phyloP scores from a whole-genome alignment of 1,140 invertebrate genomes.

The Dryas iulia region DNA sequence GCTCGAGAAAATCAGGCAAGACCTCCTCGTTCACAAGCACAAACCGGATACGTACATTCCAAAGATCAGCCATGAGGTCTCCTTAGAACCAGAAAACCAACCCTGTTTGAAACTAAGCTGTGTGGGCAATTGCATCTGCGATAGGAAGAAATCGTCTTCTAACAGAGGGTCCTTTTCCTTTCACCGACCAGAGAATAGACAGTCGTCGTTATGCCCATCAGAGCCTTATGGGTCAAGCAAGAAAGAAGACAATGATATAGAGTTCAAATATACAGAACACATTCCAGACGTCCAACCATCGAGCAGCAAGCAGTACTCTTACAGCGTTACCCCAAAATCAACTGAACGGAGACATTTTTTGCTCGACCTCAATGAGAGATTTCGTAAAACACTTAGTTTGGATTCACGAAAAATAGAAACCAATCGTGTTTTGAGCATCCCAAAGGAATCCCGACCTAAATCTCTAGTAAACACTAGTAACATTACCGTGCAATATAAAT shows the following conservation, averaged over 20 bases:
- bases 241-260: slow-evolving; percentile 68
- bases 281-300: slow-evolving; percentile 66
- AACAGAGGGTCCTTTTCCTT: slow-evolving; percentile 70
- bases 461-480: slow-evolving; percentile 72
- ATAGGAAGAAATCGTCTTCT: slow-evolving; percentile 54
- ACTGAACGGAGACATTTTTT: slow-evolving; percentile 65
- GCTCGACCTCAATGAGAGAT: slow-evolving; percentile 75
- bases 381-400: slow-evolving; percentile 75
- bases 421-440: slow-evolving; percentile 59
- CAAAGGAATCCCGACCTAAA: slow-evolving; percentile 65
- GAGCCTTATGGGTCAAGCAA: slow-evolving; percentile 49
- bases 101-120: slow-evolving; percentile 60
- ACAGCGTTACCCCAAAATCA: slow-evolving; percentile 70
- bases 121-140: slow-evolving; percentile 63
- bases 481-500: slow-evolving; percentile 64
- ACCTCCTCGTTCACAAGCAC: slow-evolving; percentile 69
- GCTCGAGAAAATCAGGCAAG: slow-evolving; percentile 70
- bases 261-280: slow-evolving; percentile 73
- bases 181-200: slow-evolving; percentile 58
- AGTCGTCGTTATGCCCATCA: slow-evolving; percentile 56
- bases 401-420: slow-evolving; percentile 72
- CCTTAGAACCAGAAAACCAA: slow-evolving; percentile 52
- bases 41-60: slow-evolving; percentile 70
- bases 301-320: slow-evolving; percentile 70
- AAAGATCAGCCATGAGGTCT: slow-evolving; percentile 52